Evolutionary conservation across 2,797 vertebrate species (phyloP).

Genomic region (Spondyliosoma cantharus): DNA sequence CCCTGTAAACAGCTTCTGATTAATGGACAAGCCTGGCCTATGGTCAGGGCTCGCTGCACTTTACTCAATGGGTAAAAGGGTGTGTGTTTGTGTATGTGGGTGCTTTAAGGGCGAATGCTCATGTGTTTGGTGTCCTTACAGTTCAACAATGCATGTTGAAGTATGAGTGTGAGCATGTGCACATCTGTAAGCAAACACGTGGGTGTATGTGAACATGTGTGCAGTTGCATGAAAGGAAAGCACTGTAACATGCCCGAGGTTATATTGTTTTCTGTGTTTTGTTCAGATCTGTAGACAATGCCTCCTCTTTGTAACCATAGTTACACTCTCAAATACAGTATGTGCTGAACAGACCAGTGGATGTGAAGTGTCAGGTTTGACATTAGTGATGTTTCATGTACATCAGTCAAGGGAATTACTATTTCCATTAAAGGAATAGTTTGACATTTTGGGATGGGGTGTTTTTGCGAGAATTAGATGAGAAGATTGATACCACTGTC

Average conservation of each 20-base stretch:
- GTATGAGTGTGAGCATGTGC: neutral
- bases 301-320: conserved; percentile 59
- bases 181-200: conserved; percentile 17
- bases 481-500: neutral
- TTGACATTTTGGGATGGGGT: neutral
- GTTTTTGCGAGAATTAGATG: neutral
- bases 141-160: neutral
- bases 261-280: conserved; percentile 36
- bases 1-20: conserved; percentile 72
- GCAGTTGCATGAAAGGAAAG: conserved; percentile 43
- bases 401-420: neutral
- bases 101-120: conserved; percentile 21
- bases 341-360: conserved; percentile 4
- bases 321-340: conserved; percentile 37
- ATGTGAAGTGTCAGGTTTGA: conserved; percentile 7
- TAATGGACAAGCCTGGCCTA: conserved; percentile 58
- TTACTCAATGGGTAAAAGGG: conserved; percentile 42
- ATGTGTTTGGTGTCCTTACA: conserved; percentile 32
- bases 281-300: conserved; percentile 39
- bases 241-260: conserved; percentile 38
- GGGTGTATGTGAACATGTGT: conserved; percentile 17
- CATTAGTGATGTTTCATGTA: neutral
- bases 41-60: conserved; percentile 57
- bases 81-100: conserved; percentile 18
- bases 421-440: neutral